Evolutionary conservation across 2,113 vertebrate genomes (phyloP), one percentile per base, ranked within the genome.

Genomic region (Ailurus styani): DNA sequence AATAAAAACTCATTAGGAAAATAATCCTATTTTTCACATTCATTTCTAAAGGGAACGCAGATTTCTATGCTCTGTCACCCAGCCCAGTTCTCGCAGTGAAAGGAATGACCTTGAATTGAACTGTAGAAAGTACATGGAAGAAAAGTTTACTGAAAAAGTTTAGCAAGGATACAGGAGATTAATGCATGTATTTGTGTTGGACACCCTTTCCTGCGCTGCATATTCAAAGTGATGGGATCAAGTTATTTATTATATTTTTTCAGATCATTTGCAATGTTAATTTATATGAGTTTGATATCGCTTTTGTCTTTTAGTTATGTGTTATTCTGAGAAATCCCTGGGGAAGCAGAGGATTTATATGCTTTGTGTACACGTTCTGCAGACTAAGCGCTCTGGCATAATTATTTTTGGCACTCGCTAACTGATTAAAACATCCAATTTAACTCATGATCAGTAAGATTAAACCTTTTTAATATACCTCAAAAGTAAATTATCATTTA

Each of bases 191-290:
- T 99, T 99, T 99, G 98, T 99, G 98, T 99, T 99, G 99, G 99
- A 99, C 98, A 98, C 97, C 98, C 97, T 99, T 98, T 98, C 97
- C 97, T 98, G 97, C 98, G 98, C 98, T 97, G 92, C 98, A 98
- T 99, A 99, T 98, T 99, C 98, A 98, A 98, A 99, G 98, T 98
- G 99, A 99, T 99, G 99, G 98, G 99, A 99, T 99, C 99, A 97
- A 95, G 96, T 99, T 99, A 99, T 99, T 99, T 99, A 99, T 99
- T 99, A 98, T 99, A 98, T 99, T 99, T 99, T 99, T 99, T 99
- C 99, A 99, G 99, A 99, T 99, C 98, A 99, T 99, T 99, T 99
- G 98, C 99, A 99, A 99, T 99, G 99, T 99, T 99, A 99, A 99
- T 99, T 99, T 99, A 98, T 99, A 99, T 99, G 99, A 99, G 99